Base-by-base conservation (phyloP, 2,888 invertebrate species). In the Pristionchus fissidentatus region DNA sequence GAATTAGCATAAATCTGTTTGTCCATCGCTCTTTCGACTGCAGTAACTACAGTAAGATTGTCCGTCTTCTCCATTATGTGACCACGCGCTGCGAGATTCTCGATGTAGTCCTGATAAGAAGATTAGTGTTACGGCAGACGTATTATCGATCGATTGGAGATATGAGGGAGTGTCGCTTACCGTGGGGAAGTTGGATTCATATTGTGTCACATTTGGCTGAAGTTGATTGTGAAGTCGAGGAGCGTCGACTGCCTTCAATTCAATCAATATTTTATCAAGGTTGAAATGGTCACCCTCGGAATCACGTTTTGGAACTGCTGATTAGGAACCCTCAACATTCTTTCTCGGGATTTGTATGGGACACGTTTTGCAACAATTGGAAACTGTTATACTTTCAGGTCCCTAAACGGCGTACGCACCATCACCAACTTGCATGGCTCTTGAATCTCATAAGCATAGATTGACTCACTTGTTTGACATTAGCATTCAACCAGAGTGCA, bases 171-270 rank as follows among this genome's bases (percentile, higher is more conserved):
- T 19, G 35, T 62, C 46, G 26, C 75, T 49, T 19, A 85, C 87
- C 57, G 86, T 85, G 15, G 89, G 89, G 80, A 88, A 89, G 78
- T 86, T 88, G 1, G 87, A 85, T 70, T 88, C 88, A 80, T 88
- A 89, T 79, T 85, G 85, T 22, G 88, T 89, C 35, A 62, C 77
- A 77, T 87, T 87, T 7, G 88, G 88, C 73, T 87, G 87, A 35
- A 88, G 84, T 57, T 97, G 97, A 92, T 97, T 96, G 92, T 97
- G 97, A 84, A 97, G 93, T 86, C 97, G 94, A 0, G 95, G 94
- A 0, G 95, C 95, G 92, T 96, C 96, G 1, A 96, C 95, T 0
- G 96, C 95, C 91, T 95, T 94, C 7, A 35, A 70, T 10, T 8
- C n/a, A n/a, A n/a, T n/a, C n/a, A n/a, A 15, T 49, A 49, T 49